A percentile compares a stretch with the other conserved stretches of the same genome.
Evolutionary conservation across 2,888 invertebrate genomes (phyloP).

Genomic region (Ochlodes sylvanus): DNA sequence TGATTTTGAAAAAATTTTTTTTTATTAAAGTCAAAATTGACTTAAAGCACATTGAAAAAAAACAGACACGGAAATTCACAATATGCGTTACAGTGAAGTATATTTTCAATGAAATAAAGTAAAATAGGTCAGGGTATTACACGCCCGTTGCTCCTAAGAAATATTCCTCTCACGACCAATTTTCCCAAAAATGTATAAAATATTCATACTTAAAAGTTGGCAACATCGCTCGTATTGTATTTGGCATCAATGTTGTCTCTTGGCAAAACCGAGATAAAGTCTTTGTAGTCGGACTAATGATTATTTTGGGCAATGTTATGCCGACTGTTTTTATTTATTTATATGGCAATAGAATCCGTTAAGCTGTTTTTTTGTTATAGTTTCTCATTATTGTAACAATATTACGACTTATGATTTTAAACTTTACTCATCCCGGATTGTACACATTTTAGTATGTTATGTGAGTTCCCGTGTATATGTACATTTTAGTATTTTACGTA

Average conservation of each 20-base stretch:
- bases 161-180: constrained; percentile 20
- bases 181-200: constrained; percentile 24
- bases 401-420: too few relatives aligned
- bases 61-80: not conserved
- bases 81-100: not conserved
- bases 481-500: too few relatives aligned
- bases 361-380: too few relatives aligned
- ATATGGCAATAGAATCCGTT: too few relatives aligned
- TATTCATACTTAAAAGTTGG: constrained; percentile 34
- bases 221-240: constrained; percentile 28
- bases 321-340: too few relatives aligned
- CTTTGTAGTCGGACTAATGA: constrained; percentile 16
- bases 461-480: too few relatives aligned
- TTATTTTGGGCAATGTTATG: not conserved
- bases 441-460: too few relatives aligned
- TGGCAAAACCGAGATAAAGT: constrained; percentile 27
- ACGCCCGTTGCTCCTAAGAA: constrained; percentile 3
- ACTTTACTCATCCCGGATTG: too few relatives aligned
- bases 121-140: constrained; percentile 16
- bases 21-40: too few relatives aligned
- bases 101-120: constrained; percentile 1
- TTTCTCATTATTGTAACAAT: too few relatives aligned
- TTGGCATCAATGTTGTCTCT: constrained; percentile 22
- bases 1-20: too few relatives aligned
- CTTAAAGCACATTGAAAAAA: too few relatives aligned